phyloP scores from a whole-genome alignment of 2,113 vertebrate genomes.

The Willisornis vidua region DNA sequence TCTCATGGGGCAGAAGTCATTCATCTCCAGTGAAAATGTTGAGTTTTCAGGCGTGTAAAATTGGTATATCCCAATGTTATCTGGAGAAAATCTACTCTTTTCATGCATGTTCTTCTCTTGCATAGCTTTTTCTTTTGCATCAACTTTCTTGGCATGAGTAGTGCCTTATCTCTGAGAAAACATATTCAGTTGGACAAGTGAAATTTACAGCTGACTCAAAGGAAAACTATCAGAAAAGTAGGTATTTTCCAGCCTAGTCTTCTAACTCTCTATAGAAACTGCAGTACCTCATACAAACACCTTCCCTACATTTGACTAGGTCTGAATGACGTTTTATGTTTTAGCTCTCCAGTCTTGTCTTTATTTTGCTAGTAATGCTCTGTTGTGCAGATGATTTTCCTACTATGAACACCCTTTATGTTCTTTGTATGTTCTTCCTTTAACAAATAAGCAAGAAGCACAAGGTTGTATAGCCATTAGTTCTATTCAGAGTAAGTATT shows the following conservation, averaged over 20 bases:
- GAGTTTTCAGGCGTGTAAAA: background rate
- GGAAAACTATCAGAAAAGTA: background rate
- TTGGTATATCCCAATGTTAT: background rate
- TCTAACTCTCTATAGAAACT: background rate
- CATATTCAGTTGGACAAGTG: background rate
- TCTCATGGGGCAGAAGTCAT: conserved; percentile 5
- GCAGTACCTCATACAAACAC: background rate
- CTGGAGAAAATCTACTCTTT: background rate
- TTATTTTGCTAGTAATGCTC: background rate
- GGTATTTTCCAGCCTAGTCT: background rate
- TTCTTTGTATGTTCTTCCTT: background rate
- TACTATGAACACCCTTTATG: background rate
- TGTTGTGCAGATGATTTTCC: background rate
- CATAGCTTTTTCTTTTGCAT: background rate
- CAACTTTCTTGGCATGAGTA: conserved; percentile 11
- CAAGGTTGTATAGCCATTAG: background rate
- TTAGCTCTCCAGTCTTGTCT: background rate
- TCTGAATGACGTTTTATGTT: background rate
- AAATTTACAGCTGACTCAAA: conserved; percentile 1
- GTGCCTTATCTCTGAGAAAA: conserved; percentile 41
- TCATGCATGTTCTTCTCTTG: background rate
- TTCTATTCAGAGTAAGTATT: background rate
- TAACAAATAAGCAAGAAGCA: background rate
- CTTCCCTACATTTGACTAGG: background rate
- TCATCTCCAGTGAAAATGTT: conserved; percentile 15